These are phyloP conservation scores for Clinocottus analis DNA, from an alignment of 2,113 vertebrate species.

Conservation along the genomic window DNA sequence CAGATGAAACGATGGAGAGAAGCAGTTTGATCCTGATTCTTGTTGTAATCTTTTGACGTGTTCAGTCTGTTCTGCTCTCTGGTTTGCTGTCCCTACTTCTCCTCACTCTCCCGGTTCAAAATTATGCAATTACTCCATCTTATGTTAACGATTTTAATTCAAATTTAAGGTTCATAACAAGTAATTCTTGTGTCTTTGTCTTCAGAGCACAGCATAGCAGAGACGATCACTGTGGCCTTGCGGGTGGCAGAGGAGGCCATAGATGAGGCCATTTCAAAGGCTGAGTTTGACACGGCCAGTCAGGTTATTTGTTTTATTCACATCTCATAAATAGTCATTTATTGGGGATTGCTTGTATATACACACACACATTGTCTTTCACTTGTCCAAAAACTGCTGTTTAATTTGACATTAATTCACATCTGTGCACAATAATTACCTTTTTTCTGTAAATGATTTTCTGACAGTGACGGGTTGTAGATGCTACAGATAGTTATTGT, in stretches of 20 bases:
- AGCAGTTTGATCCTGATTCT: neutral
- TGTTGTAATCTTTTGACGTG: constrained; percentile 11
- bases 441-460: neutral
- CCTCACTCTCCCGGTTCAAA: neutral
- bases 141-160: neutral
- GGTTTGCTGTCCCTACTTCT: neutral
- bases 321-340: neutral
- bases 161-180: neutral
- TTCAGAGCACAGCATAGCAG: constrained; percentile 92
- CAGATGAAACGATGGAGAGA: neutral
- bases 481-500: constrained; percentile 1
- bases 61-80: neutral
- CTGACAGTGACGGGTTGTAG: neutral
- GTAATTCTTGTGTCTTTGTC: neutral
- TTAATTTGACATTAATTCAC: neutral
- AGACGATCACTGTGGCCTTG: constrained; percentile 90
- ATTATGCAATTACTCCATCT: neutral
- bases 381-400: neutral
- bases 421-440: neutral
- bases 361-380: neutral
- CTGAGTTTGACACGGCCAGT: constrained; percentile 86
- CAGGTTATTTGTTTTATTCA: constrained; percentile 82
- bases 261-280: constrained; percentile 95
- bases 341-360: neutral
- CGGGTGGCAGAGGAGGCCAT: constrained; percentile 95